Base-by-base conservation (phyloP, 2,888 invertebrate species). In the Temnothorax unifasciatus region DNA sequence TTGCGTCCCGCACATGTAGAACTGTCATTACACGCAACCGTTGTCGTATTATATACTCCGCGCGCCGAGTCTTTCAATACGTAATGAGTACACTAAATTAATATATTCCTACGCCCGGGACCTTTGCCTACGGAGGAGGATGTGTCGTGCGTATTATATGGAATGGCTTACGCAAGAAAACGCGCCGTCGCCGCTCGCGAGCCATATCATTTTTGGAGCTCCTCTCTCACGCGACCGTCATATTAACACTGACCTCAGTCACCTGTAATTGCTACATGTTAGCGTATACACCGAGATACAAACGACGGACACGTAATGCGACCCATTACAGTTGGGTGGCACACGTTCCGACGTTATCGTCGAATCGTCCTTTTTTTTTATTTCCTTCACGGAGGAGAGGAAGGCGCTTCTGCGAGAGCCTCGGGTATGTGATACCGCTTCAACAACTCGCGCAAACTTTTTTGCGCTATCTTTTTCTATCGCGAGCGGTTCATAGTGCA, bases 201-300 rank as follows among this genome's bases (percentile, higher is more conserved):
- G 94, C 92, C 94, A 92, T 94, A 92, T 94, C 94, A 94, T 94
- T 94, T 94, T 94, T 94, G 94, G 94, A 92, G 90, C 90, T 92
- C 90, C 91, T 92, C 92, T 93, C 94, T 93, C 94, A 94, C 94
- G 94, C 94, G 92, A 94, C 90, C 90, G 92, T 92, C 93, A 89
- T 93, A 94, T 95, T 94, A 94, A 94, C 94, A 94, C 94, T 94
- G 94, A 95, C 94, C 94, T 94, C 93, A 93, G 92, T 93, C 93
- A 93, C 93, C 93, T 94, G 91, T 94, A 94, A 94, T 94, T 94
- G 92, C 93, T 92, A 93, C 89, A 88, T 90, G 88, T 89, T 90
- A 85, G 76, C 85, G 68, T 86, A 83, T 85, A 83, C 74, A 50
- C 82, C 68, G 84, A 88, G 88, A 79, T 83, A 85, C 81, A 79